These are phyloP conservation scores for Cyanocitta stelleri DNA, from an alignment of 2,113 vertebrate genomes.

Conservation along the genomic window DNA sequence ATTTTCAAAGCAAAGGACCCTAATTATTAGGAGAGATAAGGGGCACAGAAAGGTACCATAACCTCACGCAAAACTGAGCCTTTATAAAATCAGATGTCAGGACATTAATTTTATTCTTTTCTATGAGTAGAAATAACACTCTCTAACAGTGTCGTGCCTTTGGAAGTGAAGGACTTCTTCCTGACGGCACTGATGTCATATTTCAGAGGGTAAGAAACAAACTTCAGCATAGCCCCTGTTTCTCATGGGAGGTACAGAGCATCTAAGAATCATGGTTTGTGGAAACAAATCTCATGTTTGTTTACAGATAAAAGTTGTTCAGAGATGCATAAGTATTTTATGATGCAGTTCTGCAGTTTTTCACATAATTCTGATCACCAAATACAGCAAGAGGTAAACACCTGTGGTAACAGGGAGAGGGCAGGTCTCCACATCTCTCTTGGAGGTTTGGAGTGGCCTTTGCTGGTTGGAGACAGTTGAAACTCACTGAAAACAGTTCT, in stretches of 20 bases:
- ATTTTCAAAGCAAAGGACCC: background rate
- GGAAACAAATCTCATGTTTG: background rate
- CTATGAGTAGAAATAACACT: background rate
- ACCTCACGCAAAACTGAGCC: background rate
- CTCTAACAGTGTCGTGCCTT: background rate
- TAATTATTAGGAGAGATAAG: background rate
- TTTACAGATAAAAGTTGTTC: background rate
- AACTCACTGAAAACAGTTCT: background rate
- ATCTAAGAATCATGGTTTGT: background rate
- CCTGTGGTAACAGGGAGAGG: background rate
- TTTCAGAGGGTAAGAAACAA: background rate
- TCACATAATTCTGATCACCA: background rate
- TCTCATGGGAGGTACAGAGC: background rate
- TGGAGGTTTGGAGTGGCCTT: background rate
- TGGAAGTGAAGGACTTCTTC: background rate
- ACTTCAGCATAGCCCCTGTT: background rate
- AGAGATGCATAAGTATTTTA: background rate
- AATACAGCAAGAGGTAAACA: background rate
- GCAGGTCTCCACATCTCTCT: rapidly evolving
- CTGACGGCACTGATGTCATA: background rate
- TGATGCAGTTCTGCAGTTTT: background rate
- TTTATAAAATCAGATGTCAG: background rate
- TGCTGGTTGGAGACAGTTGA: rapidly evolving
- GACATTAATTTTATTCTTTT: background rate
- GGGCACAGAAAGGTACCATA: background rate